phyloP scores from a whole-genome alignment of 2,113 vertebrate species.

The Dascyllus trimaculatus region DNA sequence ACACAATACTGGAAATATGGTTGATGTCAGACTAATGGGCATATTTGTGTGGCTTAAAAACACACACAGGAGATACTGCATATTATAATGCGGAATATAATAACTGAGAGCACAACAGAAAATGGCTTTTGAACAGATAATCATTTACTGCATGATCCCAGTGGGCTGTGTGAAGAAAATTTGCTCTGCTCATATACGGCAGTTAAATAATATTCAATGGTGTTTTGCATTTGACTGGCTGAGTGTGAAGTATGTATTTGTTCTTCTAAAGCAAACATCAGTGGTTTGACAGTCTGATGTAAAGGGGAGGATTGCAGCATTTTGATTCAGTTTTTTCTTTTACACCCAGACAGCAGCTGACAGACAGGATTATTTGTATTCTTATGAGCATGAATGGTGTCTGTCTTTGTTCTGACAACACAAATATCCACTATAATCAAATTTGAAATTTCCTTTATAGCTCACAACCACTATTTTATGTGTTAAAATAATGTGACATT shows the following conservation, averaged over 20 bases:
- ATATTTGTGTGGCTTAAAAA: conserved; percentile 16
- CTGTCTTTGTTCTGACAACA: not conserved
- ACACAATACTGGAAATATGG: not conserved
- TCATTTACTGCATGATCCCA: conserved; percentile 1
- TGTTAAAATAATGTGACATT: not conserved
- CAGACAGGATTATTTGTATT: not conserved
- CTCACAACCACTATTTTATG: not conserved
- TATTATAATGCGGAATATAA: conserved; percentile 5
- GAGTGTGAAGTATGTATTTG: conserved; percentile 11
- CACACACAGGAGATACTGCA: not conserved
- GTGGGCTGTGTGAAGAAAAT: not conserved
- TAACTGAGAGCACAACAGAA: conserved; percentile 7
- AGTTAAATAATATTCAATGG: not conserved
- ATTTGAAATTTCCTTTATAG: not conserved
- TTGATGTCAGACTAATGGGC: not conserved
- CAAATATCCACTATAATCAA: not conserved
- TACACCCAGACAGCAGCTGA: not conserved
- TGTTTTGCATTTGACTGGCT: not conserved
- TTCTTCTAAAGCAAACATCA: conserved; percentile 12
- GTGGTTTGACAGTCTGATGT: not conserved
- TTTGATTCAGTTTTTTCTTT: not conserved
- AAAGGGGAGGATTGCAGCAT: not conserved
- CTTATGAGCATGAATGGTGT: not conserved
- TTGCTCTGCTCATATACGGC: not conserved
- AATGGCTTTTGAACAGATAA: conserved; percentile 17